Evolutionary conservation across 2,113 vertebrate genomes (phyloP).

Genomic region (Urocitellus parryii): DNA sequence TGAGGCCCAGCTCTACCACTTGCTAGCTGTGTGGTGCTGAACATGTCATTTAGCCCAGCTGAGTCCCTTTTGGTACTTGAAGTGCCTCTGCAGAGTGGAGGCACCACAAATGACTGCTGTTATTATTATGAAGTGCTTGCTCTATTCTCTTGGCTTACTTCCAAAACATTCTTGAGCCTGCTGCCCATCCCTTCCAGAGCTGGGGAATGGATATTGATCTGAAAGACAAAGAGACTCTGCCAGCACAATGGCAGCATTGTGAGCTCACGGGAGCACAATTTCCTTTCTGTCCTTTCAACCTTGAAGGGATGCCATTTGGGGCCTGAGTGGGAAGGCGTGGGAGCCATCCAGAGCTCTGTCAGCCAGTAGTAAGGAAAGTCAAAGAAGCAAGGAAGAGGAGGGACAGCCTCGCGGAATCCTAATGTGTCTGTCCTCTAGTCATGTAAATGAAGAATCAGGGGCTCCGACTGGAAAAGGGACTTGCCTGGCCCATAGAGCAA

Average conservation of each 20-base stretch:
- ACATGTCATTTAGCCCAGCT: no score
- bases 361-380: not conserved
- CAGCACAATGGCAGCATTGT: conserved; percentile 1
- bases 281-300: not conserved
- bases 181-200: not conserved
- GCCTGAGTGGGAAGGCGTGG: not conserved
- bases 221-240: conserved; percentile 35
- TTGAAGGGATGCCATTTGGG: not conserved
- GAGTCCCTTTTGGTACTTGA: not conserved
- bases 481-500: not conserved
- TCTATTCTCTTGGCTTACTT: not conserved
- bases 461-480: not conserved
- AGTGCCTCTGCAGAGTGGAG: not conserved
- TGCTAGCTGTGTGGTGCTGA: not conserved
- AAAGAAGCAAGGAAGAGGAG: not conserved
- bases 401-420: not conserved
- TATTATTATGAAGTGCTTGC: not conserved
- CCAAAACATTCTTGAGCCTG: not conserved
- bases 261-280: not conserved
- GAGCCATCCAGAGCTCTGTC: not conserved
- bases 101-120: not conserved
- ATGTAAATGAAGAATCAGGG: no score
- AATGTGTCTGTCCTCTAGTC: not conserved
- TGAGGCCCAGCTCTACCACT: not conserved
- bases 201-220: not conserved